A percentile compares a stretch with the other conserved stretches of the same genome.
These are phyloP conservation scores for Tauraco hartlaubi DNA, from an alignment of 2,797 vertebrate species.

Conservation along the genomic window DNA sequence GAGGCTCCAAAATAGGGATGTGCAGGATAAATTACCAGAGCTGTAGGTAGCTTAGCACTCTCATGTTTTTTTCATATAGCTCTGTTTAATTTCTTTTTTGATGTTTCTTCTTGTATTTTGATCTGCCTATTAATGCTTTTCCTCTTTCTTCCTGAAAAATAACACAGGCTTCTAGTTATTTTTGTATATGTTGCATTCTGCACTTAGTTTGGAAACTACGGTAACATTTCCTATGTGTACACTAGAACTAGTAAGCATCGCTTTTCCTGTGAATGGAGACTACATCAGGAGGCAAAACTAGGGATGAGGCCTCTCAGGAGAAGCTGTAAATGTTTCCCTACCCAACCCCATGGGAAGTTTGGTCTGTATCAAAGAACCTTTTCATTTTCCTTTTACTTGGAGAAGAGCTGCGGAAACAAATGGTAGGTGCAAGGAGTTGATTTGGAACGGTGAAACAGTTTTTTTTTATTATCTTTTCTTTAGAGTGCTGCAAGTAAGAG, in stretches of 20 bases:
- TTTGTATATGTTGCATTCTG: background rate
- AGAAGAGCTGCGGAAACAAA: background rate
- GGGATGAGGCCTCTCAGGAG: rapidly evolving
- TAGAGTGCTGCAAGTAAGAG: background rate
- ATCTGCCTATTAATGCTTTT: background rate
- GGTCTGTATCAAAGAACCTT: background rate
- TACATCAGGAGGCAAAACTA: background rate
- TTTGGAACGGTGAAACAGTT: background rate
- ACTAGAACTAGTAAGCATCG: background rate
- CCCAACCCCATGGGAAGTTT: background rate
- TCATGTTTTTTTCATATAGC: background rate
- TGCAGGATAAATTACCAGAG: background rate
- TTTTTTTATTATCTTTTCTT: background rate
- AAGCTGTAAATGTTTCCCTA: background rate
- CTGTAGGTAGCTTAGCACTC: rapidly evolving
- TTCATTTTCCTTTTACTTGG: background rate
- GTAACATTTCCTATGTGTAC: background rate
- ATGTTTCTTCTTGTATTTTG: background rate
- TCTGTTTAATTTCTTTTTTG: background rate
- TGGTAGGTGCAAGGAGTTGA: background rate
- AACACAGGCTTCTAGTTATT: background rate
- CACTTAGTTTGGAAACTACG: background rate
- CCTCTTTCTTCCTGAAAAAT: background rate
- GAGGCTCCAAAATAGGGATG: rapidly evolving
- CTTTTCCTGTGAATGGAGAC: background rate